phyloP scores from a whole-genome alignment of 1,140 invertebrate species.

The Thaumatotibia leucotreta region DNA sequence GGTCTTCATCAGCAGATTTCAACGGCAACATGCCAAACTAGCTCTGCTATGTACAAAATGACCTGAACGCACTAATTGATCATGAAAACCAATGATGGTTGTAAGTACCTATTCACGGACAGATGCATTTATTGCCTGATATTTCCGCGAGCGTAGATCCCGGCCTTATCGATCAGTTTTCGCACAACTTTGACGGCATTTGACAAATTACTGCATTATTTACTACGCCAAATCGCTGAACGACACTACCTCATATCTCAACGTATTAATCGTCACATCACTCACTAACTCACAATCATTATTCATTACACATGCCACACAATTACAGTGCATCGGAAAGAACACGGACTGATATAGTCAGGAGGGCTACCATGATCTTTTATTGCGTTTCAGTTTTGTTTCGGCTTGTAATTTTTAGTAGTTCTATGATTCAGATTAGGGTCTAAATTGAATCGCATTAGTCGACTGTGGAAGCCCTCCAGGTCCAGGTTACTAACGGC shows the following conservation, averaged over 20 bases:
- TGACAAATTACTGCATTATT: background rate
- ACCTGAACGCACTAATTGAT: background rate
- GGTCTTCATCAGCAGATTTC: constrained; percentile 33
- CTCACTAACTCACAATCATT: background rate
- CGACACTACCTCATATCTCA: background rate
- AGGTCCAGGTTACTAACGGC: constrained; percentile 71
- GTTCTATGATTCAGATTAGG: no score
- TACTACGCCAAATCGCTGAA: background rate
- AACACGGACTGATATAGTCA: background rate
- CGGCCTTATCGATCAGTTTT: background rate
- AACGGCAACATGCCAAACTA: constrained; percentile 35
- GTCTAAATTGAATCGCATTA: no score
- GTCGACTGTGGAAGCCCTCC: no score
- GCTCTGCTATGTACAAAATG: background rate
- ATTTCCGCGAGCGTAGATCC: background rate
- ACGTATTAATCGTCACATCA: background rate
- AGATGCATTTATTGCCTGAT: background rate
- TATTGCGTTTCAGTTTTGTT: no score
- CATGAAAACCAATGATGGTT: background rate
- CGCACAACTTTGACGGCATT: constrained; percentile 12
- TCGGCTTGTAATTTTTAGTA: no score
- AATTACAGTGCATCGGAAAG: background rate
- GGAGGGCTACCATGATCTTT: no score
- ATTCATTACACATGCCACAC: background rate
- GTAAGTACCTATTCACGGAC: background rate